Evolutionary conservation across 2,888 invertebrate genomes (phyloP).

Genomic region (Poecilobothrus nobilitatus): DNA sequence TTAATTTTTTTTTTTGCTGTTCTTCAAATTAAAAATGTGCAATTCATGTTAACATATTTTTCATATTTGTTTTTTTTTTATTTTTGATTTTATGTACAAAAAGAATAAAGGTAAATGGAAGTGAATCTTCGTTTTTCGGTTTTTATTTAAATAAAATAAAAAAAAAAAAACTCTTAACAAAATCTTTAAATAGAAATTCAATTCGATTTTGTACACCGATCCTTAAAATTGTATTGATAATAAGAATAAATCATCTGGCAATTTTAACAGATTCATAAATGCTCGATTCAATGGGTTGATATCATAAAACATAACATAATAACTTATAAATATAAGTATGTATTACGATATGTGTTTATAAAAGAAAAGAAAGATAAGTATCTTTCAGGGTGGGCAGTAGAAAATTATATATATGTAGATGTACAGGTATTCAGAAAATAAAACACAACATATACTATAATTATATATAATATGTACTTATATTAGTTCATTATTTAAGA

Average conservation of each 20-base stretch:
- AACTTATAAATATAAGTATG: too few species aligned
- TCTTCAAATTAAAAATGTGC: not conserved
- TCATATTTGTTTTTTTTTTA: too few species aligned
- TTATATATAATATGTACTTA: too few species aligned
- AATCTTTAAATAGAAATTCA: conserved; percentile 1
- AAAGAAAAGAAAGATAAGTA: not conserved
- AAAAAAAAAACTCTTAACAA: not conserved
- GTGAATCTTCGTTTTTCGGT: not conserved
- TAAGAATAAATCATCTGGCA: not conserved
- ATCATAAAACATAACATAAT: not conserved
- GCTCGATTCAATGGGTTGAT: not conserved
- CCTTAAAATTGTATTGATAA: not conserved
- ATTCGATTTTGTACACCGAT: not conserved
- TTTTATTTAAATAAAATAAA: not conserved
- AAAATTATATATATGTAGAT: not conserved
- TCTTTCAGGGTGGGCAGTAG: not conserved
- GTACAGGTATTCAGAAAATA: too few species aligned
- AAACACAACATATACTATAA: too few species aligned
- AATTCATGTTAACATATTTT: conserved; percentile 2
- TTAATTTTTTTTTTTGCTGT: not conserved
- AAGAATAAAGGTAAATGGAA: not conserved
- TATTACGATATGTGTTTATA: too few species aligned
- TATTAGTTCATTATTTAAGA: too few species aligned
- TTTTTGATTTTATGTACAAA: too few species aligned
- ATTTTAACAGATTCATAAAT: not conserved